Conservation (phyloP, 2,888 invertebrate species). For the Caenorhabditis uteleia region DNA sequence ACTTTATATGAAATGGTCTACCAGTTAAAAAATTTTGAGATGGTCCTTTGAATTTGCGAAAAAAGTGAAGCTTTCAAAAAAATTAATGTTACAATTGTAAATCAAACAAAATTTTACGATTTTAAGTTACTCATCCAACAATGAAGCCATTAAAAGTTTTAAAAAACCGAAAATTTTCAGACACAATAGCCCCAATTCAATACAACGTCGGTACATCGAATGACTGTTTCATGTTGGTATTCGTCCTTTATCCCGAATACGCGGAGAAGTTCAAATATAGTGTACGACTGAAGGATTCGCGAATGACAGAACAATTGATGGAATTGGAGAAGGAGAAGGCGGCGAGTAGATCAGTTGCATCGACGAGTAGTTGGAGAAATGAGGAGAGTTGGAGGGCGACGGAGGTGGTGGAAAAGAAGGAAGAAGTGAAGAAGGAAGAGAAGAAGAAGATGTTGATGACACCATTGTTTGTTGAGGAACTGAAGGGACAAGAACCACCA, state of each 20-base stretch:
- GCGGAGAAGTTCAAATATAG: slow-evolving; percentile 18
- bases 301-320: slow-evolving; percentile 19
- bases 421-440: neutral
- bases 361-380: too few species aligned
- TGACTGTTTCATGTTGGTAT: slow-evolving; percentile 28
- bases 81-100: too few species aligned
- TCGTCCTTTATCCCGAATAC: slow-evolving; percentile 12
- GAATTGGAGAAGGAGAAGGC: slow-evolving; percentile 20
- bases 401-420: slow-evolving; percentile 12
- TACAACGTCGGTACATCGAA: slow-evolving; percentile 23
- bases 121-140: neutral
- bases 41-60: too few species aligned
- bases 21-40: too few species aligned
- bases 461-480: too few species aligned
- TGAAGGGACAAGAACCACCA: too few species aligned
- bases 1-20: too few species aligned
- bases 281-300: slow-evolving; percentile 14
- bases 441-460: neutral
- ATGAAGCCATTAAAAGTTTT: neutral
- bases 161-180: slow-evolving; percentile 7
- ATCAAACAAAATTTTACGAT: too few species aligned
- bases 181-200: slow-evolving; percentile 29
- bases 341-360: too few species aligned
- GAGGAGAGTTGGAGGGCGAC: too few species aligned
- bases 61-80: too few species aligned